phyloP scores from a whole-genome alignment of 2,113 vertebrate species.

The Antigone vipio region DNA sequence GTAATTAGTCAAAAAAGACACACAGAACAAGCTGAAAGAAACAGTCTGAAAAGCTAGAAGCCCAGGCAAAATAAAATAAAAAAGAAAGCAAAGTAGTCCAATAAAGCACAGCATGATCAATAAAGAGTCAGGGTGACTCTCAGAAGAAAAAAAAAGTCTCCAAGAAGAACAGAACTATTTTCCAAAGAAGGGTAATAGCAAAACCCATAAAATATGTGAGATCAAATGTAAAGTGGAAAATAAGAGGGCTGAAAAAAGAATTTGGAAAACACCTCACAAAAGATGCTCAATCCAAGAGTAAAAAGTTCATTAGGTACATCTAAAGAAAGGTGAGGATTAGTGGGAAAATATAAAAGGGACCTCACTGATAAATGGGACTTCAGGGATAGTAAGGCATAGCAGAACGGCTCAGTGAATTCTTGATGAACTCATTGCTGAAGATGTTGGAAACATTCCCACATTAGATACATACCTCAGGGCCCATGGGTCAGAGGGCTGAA shows the following conservation, averaged over 20 bases:
- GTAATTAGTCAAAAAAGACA: not conserved
- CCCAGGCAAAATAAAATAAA: not conserved
- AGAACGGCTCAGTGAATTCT: not conserved
- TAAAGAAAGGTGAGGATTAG: not conserved
- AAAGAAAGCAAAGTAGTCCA: not conserved
- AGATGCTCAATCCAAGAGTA: not conserved
- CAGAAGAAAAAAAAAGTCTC: not conserved
- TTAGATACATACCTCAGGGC: not conserved
- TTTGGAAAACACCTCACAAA: not conserved
- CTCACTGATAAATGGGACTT: not conserved
- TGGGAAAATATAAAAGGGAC: not conserved
- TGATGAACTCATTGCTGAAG: not conserved
- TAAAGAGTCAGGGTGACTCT: not conserved
- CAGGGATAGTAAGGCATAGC: not conserved
- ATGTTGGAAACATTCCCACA: not conserved
- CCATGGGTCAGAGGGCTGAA: not conserved
- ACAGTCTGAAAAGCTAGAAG: not conserved
- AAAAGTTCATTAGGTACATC: not conserved
- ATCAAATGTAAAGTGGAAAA: not conserved
- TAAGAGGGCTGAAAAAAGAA: not conserved
- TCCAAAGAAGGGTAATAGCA: not conserved
- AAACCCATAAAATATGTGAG: not conserved
- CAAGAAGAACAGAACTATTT: not conserved
- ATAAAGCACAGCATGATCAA: not conserved
- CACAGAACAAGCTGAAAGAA: not conserved